Evolutionary conservation across 2,113 vertebrate species (phyloP).

Genomic region (Erpornis zantholeuca): DNA sequence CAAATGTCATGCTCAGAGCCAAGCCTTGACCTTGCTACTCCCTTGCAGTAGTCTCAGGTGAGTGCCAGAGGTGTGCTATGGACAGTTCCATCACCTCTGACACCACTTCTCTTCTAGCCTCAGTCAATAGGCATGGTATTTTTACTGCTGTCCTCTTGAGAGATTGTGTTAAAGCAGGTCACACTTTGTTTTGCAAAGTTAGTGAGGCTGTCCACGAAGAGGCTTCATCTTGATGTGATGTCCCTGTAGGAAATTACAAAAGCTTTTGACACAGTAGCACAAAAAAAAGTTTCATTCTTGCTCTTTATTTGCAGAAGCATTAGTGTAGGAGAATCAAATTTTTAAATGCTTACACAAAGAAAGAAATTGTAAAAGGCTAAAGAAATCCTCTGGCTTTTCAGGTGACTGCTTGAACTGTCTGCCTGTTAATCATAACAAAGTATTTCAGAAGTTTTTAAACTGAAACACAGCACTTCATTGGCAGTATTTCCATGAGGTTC

Average conservation of each 20-base stretch:
- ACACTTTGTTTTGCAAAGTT: background rate
- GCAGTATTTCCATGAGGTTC: background rate
- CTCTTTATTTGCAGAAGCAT: background rate
- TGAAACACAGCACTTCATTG: background rate
- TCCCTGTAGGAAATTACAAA: background rate
- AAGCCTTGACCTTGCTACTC: background rate
- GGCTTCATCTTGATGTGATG: background rate
- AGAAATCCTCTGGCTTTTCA: background rate
- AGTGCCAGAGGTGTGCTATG: background rate
- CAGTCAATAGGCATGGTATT: background rate
- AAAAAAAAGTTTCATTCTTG: background rate
- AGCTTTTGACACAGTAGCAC: background rate
- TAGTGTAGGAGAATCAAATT: background rate
- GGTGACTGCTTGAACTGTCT: background rate
- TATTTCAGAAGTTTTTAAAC: background rate
- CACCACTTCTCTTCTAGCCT: background rate
- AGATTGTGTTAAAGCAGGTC: background rate
- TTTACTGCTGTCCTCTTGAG: background rate
- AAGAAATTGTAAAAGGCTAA: background rate
- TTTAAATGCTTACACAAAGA: background rate
- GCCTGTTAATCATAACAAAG: background rate
- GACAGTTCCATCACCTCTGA: background rate
- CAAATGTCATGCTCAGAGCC: background rate
- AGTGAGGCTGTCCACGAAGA: background rate
- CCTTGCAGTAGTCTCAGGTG: background rate